Base-by-base conservation (phyloP, 2,113 vertebrate species). In the Beaufortia kweichowensis region DNA sequence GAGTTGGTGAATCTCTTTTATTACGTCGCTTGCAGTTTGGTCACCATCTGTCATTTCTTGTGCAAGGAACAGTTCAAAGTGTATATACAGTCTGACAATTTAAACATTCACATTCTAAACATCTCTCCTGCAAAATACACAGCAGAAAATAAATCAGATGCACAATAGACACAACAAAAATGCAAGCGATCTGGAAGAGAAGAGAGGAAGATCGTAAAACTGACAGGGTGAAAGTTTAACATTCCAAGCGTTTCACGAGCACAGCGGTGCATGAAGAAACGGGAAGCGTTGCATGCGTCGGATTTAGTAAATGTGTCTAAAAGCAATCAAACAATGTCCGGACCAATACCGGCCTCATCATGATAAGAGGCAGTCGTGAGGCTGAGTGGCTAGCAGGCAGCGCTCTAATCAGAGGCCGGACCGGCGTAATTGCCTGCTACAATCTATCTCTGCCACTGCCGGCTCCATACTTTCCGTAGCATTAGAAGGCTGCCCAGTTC, bases 401-500 rank as follows among this genome's bases (percentile, higher is more conserved):
- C 80, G 81, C 87, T 86, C 81, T 90, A 87, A 90, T 85, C 84
- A 88, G 87, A 79, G 77, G 78, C 81, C 66, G 75, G 72, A 75
- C 84, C 41, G 53, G 79, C 59, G 70, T 81, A 78, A 83, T 82
- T 70, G 85, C 84, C 80, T 67, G 86, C 86, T 81, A 82, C 85
- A 86, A 85, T 87, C 88, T 81, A 35, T 83, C 84, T 86, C 83
- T 80, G 73, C 85, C 80, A 70, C 2, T 46, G 14, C 23, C 72
- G 10, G 61, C 19, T 75, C 62, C 46, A 60, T 83, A 67, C 81
- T 68, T 85, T 86, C 85, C 83, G 65, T 78, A 0, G 35, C 74
- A 60, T 86, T 87, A 90, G 90, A 92, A 85, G 85, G 87, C 79
- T 81, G 83, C 85, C 71, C 63, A 82, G 88, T 90, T 91, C 80